Base-by-base conservation (phyloP, 1,140 invertebrate genomes). In the Musca vetustissima region DNA sequence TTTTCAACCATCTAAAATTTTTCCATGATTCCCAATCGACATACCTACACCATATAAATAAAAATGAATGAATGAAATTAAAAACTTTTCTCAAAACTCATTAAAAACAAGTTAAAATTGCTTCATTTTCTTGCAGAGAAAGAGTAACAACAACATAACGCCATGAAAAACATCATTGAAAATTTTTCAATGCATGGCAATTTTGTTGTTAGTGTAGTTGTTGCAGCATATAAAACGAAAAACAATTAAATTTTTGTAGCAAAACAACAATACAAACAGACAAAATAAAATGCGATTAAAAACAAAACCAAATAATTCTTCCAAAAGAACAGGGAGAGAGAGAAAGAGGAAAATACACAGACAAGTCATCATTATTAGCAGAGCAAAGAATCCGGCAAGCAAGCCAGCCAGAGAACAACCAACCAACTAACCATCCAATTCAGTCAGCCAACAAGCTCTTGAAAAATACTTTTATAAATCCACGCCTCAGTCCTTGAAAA, bases 81-180 rank as follows among this genome's bases (percentile, higher is more conserved):
- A 57, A 57, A 57, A 57, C 22, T 28, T 57, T 57, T 15, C n/a
- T 19, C 19, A 43, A 36, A 61, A 61, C 57, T 61, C 57, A 61
- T 61, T 61, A 61, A 61, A 61, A 43, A 61, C 32, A 43, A 61
- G 57, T 61, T 61, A 61, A 61, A 61, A 61, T 43, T 43, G 28
- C 28, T 36, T 61, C 11, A 43, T 43, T 43, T 43, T 43, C 36
- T 43, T 11, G 36, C 36, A 43, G 36, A 13, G 36, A 4, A 43
- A 13, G 6, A 43, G 13, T 13, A 43, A 43, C 36, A 11, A 43
- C 36, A 43, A 13, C 36, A 43, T 6, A 43, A 43, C 11, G 36
- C 36, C 36, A 43, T 43, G 36, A 43, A 43, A 43, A 43, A 43
- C 36, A 43, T 43, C 36, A 43, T 43, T 43, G 36, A 43, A 43